A percentile compares a stretch with the other conserved stretches of the same genome.
phyloP scores from a whole-genome alignment of 2,113 vertebrate species.

The Phyllostomus discolor region DNA sequence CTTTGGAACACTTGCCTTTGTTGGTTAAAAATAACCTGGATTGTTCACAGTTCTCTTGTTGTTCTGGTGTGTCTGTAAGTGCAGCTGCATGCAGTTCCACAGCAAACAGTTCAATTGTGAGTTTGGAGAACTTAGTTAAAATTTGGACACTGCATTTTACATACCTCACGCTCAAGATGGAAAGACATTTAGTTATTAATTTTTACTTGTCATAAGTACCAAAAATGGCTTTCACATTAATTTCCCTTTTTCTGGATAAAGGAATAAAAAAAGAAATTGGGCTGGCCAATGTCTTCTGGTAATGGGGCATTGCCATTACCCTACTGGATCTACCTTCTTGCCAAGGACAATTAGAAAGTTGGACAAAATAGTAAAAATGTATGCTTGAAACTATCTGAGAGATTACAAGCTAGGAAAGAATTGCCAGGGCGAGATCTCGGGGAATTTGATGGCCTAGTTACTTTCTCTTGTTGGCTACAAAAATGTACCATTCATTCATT shows the following conservation, averaged over 20 bases:
- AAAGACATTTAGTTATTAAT: neutral
- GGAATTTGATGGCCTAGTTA: neutral
- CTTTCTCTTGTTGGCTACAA: neutral
- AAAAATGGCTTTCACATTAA: neutral
- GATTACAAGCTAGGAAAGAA: neutral
- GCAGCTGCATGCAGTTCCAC: slow-evolving; percentile 53
- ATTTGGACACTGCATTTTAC: slow-evolving; percentile 39
- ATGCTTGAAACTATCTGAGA: neutral
- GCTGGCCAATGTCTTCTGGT: neutral
- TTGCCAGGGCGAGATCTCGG: neutral
- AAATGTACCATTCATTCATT: neutral
- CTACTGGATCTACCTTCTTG: neutral
- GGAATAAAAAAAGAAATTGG: neutral
- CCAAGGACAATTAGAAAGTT: neutral
- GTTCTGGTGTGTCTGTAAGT: slow-evolving; percentile 54
- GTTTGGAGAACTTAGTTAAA: slow-evolving; percentile 24
- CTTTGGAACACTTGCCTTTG: slow-evolving; percentile 50
- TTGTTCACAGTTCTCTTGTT: slow-evolving; percentile 41
- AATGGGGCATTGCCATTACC: neutral
- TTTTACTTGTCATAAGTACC: slow-evolving; percentile 5
- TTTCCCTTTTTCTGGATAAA: slow-evolving; percentile 14
- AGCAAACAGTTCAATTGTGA: slow-evolving; percentile 53
- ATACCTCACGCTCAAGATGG: neutral
- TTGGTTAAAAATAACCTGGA: slow-evolving; percentile 64
- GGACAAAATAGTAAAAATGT: neutral